phyloP scores from a whole-genome alignment of 2,113 vertebrate genomes.

The Xiphias gladius region DNA sequence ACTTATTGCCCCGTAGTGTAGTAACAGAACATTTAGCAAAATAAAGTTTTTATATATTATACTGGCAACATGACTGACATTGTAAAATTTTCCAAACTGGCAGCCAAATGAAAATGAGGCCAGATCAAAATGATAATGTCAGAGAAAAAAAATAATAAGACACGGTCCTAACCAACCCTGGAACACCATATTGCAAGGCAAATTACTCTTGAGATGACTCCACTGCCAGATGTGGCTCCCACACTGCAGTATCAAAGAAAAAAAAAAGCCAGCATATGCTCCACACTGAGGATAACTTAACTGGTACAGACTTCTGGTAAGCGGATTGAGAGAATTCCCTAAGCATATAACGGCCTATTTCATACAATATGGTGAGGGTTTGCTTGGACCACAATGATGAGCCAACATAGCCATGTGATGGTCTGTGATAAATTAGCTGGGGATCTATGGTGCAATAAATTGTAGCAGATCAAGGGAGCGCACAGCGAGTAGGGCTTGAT shows the following conservation, averaged over 20 bases:
- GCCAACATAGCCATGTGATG: constrained; percentile 38
- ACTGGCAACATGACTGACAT: constrained; percentile 17
- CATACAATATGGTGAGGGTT: constrained; percentile 63
- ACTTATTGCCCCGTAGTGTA: background rate
- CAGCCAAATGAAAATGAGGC: constrained; percentile 20
- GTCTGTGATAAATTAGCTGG: constrained; percentile 60
- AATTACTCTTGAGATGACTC: constrained; percentile 64
- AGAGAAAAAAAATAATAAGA: constrained; percentile 46
- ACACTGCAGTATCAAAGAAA: constrained; percentile 45
- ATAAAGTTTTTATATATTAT: background rate
- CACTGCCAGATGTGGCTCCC: constrained; percentile 67
- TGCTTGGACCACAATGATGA: constrained; percentile 55
- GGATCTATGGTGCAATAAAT: constrained; percentile 48
- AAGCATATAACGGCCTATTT: constrained; percentile 47
- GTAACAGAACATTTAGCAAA: constrained; percentile 1
- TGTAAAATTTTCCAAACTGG: background rate
- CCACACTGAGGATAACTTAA: constrained; percentile 53
- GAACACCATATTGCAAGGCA: constrained; percentile 64
- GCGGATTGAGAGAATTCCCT: constrained; percentile 67
- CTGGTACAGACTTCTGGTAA: constrained; percentile 62
- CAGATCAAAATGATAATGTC: constrained; percentile 35
- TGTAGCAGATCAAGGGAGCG: constrained; percentile 47
- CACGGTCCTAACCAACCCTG: constrained; percentile 34
- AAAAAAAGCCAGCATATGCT: constrained; percentile 59
- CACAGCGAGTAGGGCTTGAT: constrained; percentile 13